Conservation (phyloP, 2,888 invertebrate genomes). For the Lycocerus yunnanus region DNA sequence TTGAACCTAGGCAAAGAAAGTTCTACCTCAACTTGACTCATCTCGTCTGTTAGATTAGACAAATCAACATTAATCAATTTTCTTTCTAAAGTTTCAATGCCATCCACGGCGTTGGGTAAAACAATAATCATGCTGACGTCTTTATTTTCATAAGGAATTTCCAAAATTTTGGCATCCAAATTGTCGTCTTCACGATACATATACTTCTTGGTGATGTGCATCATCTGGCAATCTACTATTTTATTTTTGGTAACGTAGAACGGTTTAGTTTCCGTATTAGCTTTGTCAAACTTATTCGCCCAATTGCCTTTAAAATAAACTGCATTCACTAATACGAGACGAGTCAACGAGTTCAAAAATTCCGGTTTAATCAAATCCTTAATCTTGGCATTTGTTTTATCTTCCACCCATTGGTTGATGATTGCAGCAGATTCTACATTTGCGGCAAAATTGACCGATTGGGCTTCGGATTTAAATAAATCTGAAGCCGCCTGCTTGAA, state of each 20-base stretch:
- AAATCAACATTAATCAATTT: conserved; percentile 64
- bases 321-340: conserved; percentile 79
- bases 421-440: conserved; percentile 56
- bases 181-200: conserved; percentile 57
- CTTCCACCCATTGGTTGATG: conserved; percentile 83
- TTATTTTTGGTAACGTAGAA: conserved; percentile 65
- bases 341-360: conserved; percentile 61
- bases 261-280: conserved; percentile 61
- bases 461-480: conserved; percentile 67
- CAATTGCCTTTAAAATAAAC: conserved; percentile 85
- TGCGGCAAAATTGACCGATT: conserved; percentile 65
- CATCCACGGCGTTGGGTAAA: conserved; percentile 71
- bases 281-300: conserved; percentile 67
- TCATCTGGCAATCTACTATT: conserved; percentile 71
- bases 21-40: conserved; percentile 62
- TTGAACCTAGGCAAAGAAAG: conserved; percentile 80
- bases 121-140: conserved; percentile 76
- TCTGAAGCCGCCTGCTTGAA: conserved; percentile 64
- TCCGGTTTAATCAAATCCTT: conserved; percentile 70
- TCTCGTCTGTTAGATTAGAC: conserved; percentile 55
- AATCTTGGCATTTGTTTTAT: conserved; percentile 81
- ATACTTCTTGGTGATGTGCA: conserved; percentile 64
- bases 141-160: conserved; percentile 71
- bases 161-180: conserved; percentile 66
- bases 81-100: conserved; percentile 65